These are phyloP conservation scores for Drosophila cardini DNA, from an alignment of 1,140 invertebrate species.

Conservation along the genomic window DNA sequence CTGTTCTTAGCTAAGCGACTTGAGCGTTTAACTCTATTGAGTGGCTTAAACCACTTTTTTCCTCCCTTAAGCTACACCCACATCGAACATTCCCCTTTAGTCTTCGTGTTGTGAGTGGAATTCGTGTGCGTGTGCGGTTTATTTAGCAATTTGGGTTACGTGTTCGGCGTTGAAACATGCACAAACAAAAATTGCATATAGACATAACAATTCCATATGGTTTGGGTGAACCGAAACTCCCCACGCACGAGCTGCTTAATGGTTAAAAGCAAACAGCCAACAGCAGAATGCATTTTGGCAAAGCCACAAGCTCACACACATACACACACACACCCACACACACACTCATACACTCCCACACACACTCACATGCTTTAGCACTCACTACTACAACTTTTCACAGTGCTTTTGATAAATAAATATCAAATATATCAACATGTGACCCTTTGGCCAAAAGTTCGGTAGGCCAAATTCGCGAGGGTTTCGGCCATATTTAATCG, in stretches of 20 bases:
- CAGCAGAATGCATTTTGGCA: conserved; percentile 71
- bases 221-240: conserved; percentile 16
- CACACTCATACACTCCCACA: background rate
- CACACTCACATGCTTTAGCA: too few species aligned
- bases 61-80: too few species aligned
- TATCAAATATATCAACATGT: conserved; percentile 54
- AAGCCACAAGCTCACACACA: conserved; percentile 51
- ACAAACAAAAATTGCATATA: conserved; percentile 56
- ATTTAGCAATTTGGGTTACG: conserved; percentile 77
- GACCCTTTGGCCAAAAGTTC: conserved; percentile 19
- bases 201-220: conserved; percentile 60
- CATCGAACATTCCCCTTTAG: too few species aligned
- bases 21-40: conserved; percentile 66
- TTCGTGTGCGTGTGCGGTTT: conserved; percentile 63
- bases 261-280: conserved; percentile 75
- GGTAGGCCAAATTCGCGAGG: background rate
- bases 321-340: conserved; percentile 13
- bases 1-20: conserved; percentile 26
- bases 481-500: conserved; percentile 45
- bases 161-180: conserved; percentile 66
- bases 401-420: conserved; percentile 37
- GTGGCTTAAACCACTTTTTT: conserved; percentile 25
- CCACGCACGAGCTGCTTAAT: conserved; percentile 60
- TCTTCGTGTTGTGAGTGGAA: background rate
- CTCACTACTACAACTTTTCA: conserved; percentile 28